These are phyloP conservation scores for Diprion similis DNA, from an alignment of 1,140 invertebrate species.

Conservation along the genomic window DNA sequence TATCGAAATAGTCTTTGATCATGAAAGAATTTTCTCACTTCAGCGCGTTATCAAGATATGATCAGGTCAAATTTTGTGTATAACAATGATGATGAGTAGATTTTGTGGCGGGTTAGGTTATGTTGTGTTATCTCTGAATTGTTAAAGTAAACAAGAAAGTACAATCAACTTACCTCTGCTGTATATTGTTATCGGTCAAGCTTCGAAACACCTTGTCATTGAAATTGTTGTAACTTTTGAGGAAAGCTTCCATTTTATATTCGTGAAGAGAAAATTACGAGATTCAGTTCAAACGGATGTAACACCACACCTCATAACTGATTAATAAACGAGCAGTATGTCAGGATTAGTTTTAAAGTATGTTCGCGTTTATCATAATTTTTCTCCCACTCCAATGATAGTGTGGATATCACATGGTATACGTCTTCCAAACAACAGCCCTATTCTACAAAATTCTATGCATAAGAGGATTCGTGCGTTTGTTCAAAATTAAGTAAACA, in stretches of 20 bases:
- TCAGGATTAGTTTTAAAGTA: not conserved
- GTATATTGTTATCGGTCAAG: conserved; percentile 34
- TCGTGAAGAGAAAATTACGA: not conserved
- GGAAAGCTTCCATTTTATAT: conserved; percentile 32
- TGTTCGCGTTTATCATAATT: not conserved
- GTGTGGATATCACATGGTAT: no score
- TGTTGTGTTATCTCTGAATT: not conserved
- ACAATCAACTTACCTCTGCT: conserved; percentile 33
- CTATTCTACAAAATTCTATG: no score
- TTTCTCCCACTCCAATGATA: not conserved
- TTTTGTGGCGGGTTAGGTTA: not conserved
- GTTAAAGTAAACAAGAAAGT: not conserved
- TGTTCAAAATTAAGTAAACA: no score
- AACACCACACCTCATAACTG: not conserved
- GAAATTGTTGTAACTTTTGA: conserved; percentile 26
- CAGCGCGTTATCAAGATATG: not conserved
- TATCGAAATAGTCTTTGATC: no score
- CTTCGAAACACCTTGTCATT: conserved; percentile 35
- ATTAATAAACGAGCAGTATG: not conserved
- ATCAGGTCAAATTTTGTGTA: not conserved
- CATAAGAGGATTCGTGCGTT: no score
- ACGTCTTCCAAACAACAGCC: no score
- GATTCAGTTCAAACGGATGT: not conserved
- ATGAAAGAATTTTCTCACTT: no score
- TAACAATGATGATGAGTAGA: conserved; percentile 21